These are phyloP conservation scores for Haliaeetus leucogaster DNA, from an alignment of 2,113 vertebrate genomes.

Conservation along the genomic window DNA sequence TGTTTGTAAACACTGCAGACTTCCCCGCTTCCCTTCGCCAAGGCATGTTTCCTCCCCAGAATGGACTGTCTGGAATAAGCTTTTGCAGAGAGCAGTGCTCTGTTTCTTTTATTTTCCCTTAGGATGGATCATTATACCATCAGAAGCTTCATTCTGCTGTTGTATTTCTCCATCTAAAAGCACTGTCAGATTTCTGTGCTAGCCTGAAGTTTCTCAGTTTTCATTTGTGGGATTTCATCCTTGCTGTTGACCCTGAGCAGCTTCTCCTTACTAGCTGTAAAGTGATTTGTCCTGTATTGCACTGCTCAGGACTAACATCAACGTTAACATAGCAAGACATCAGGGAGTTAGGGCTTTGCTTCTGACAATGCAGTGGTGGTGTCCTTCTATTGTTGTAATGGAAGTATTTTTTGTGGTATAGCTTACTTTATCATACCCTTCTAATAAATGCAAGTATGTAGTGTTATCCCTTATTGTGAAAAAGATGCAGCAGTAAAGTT, in stretches of 20 bases:
- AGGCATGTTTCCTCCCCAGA: background rate
- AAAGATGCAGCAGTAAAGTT: background rate
- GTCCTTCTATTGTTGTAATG: background rate
- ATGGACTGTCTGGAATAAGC: background rate
- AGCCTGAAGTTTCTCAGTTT: background rate
- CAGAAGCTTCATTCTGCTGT: background rate
- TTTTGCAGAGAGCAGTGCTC: background rate
- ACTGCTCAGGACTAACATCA: background rate
- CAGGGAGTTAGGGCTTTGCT: background rate
- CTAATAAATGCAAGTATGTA: background rate
- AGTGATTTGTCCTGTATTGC: background rate
- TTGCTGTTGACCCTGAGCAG: background rate
- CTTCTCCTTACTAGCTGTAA: background rate
- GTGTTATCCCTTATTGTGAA: rapidly evolving
- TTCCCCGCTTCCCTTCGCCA: background rate
- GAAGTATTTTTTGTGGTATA: background rate
- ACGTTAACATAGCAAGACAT: rapidly evolving
- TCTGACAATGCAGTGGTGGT: background rate
- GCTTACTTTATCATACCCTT: background rate
- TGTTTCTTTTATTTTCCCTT: background rate
- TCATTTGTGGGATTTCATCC: background rate
- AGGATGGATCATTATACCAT: background rate
- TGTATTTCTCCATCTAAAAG: background rate
- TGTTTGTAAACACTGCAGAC: background rate
- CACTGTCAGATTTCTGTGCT: background rate